A percentile compares a stretch with the other conserved stretches of the same genome.
phyloP scores from a whole-genome alignment of 2,113 vertebrate genomes.

The Sialia sialis region DNA sequence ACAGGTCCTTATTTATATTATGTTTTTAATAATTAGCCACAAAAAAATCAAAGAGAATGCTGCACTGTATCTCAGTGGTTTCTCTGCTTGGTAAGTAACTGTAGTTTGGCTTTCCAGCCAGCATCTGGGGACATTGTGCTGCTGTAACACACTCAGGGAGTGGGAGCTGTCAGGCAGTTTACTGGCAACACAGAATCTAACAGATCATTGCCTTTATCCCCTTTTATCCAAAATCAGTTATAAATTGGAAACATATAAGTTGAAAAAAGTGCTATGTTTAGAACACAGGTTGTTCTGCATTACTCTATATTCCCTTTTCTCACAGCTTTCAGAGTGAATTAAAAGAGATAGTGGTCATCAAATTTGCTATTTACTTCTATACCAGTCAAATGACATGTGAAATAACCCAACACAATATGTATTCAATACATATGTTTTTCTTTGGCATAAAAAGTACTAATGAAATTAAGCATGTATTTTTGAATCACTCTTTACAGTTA shows the following conservation, averaged over 20 bases:
- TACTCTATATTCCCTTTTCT: background rate
- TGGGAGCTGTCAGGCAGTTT: background rate
- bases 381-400: background rate
- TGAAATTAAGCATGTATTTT: background rate
- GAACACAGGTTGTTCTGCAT: background rate
- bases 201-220: background rate
- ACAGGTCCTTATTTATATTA: background rate
- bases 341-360: background rate
- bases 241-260: background rate
- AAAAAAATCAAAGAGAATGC: background rate
- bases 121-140: background rate
- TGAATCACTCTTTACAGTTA: background rate
- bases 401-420: background rate
- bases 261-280: background rate
- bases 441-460: background rate
- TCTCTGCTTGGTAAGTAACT: background rate
- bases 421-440: background rate
- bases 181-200: background rate
- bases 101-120: background rate
- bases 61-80: background rate
- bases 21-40: background rate
- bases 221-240: background rate
- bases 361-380: background rate
- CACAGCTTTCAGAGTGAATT: background rate
- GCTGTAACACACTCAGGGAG: background rate